These are phyloP conservation scores for Metellina segmentata DNA, from an alignment of 2,888 invertebrate genomes.

Conservation along the genomic window DNA sequence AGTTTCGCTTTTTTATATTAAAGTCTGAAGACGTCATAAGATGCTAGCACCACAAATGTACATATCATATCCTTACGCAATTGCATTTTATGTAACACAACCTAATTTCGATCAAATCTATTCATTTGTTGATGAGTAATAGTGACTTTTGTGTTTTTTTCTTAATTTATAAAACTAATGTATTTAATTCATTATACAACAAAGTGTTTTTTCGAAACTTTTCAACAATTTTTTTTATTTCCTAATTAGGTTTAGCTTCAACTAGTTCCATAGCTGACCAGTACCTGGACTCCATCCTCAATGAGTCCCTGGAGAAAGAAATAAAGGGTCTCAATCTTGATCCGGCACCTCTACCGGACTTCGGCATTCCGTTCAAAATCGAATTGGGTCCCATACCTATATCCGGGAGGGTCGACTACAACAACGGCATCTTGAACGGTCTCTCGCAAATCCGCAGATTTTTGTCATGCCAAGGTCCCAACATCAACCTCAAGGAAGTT, in stretches of 20 bases:
- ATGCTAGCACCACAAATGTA: too few relatives aligned
- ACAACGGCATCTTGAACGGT: constrained; percentile 59
- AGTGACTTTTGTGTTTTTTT: too few relatives aligned
- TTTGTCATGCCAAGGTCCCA: constrained; percentile 45
- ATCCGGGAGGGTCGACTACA: constrained; percentile 40
- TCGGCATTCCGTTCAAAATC: constrained; percentile 50
- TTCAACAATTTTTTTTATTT: neutral
- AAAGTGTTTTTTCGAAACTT: too few relatives aligned
- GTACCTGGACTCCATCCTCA: constrained; percentile 45
- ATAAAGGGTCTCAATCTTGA: constrained; percentile 47
- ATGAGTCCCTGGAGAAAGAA: constrained; percentile 34
- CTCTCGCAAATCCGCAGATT: constrained; percentile 48
- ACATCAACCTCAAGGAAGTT: constrained; percentile 27
- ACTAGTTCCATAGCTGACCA: constrained; percentile 40
- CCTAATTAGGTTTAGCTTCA: neutral
- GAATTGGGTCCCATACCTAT: constrained; percentile 38
- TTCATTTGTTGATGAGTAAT: too few relatives aligned
- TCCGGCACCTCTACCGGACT: constrained; percentile 55
- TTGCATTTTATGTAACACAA: too few relatives aligned
- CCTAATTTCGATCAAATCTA: too few relatives aligned
- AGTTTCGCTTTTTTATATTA: too few relatives aligned
- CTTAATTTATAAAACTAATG: too few relatives aligned
- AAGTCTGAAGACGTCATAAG: too few relatives aligned
- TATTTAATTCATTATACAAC: too few relatives aligned
- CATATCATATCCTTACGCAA: too few relatives aligned